Conservation (phyloP, 92 coral and sea anemone species). For the Epizoanthus rinbou region DNA sequence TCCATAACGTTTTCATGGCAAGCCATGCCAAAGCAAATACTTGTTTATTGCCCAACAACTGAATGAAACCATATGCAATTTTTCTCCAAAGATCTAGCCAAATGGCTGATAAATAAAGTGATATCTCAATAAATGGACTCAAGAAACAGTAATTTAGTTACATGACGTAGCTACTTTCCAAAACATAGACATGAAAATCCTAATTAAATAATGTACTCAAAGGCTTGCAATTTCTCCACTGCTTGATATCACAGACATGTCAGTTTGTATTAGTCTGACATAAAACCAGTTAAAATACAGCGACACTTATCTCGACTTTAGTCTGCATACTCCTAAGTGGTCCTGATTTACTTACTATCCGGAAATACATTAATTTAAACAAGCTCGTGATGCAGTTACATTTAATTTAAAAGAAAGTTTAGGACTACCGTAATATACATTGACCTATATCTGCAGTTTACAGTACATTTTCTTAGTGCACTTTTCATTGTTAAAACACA, state of each 20-base stretch:
- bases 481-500: constrained; percentile 7
- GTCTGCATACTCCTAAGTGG: background rate
- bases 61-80: background rate
- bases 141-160: constrained; percentile 4
- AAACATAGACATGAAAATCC: background rate
- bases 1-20: background rate
- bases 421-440: background rate
- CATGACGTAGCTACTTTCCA: background rate
- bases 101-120: background rate
- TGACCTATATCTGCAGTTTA: background rate
- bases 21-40: background rate
- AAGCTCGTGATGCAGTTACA: background rate
- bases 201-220: constrained; percentile 11
- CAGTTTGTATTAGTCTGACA: background rate
- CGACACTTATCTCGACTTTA: background rate
- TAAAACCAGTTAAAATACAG: background rate
- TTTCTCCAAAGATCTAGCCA: background rate
- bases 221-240: constrained; percentile 32
- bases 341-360: background rate
- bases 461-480: constrained; percentile 7
- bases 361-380: background rate
- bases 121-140: background rate
- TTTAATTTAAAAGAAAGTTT: constrained; percentile 1
- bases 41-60: background rate
- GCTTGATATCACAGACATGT: background rate